These are phyloP conservation scores for Fistularia tabacaria DNA, from an alignment of 2,797 vertebrate species.

Conservation along the genomic window DNA sequence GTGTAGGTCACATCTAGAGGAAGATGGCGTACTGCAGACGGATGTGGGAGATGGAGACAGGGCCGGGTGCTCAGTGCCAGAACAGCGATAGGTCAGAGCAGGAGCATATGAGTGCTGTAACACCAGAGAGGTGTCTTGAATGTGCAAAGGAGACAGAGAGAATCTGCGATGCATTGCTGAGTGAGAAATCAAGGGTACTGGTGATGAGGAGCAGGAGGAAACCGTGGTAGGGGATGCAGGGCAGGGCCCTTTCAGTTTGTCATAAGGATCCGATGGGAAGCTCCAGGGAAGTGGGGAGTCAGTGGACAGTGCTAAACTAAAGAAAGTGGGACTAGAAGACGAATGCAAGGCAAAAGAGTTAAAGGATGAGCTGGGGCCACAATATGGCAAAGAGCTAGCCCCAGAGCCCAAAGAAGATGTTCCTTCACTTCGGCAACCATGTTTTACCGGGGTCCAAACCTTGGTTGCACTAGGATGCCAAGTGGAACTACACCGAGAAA, in stretches of 20 bases:
- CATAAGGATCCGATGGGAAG: slow-evolving; percentile 75
- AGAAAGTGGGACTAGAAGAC: slow-evolving; percentile 86
- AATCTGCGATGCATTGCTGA: slow-evolving; percentile 82
- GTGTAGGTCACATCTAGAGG: slow-evolving; percentile 75
- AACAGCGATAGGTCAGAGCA: slow-evolving; percentile 61
- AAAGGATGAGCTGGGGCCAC: slow-evolving; percentile 81
- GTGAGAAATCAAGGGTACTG: slow-evolving; percentile 56
- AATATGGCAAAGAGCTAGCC: slow-evolving; percentile 72
- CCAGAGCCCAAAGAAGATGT: slow-evolving; percentile 66
- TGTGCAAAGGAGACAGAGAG: slow-evolving; percentile 85
- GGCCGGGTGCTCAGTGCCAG: slow-evolving; percentile 59
- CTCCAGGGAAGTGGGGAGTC: slow-evolving; percentile 81
- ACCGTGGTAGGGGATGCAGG: slow-evolving; percentile 71
- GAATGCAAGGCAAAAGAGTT: slow-evolving; percentile 80
- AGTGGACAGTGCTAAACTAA: slow-evolving; percentile 83
- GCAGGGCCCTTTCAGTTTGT: slow-evolving; percentile 63
- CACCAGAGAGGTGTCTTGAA: slow-evolving; percentile 76
- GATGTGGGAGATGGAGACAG: slow-evolving; percentile 81
- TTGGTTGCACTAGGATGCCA: slow-evolving; percentile 89
- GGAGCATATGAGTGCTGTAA: slow-evolving; percentile 68
- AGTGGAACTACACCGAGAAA: slow-evolving; percentile 85
- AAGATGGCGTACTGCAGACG: slow-evolving; percentile 83
- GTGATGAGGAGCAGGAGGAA: slow-evolving; percentile 78
- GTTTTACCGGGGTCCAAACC: slow-evolving; percentile 90
- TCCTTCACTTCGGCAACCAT: slow-evolving; percentile 62